Conservation (phyloP, 1,140 invertebrate species). For the Lerema accius region DNA sequence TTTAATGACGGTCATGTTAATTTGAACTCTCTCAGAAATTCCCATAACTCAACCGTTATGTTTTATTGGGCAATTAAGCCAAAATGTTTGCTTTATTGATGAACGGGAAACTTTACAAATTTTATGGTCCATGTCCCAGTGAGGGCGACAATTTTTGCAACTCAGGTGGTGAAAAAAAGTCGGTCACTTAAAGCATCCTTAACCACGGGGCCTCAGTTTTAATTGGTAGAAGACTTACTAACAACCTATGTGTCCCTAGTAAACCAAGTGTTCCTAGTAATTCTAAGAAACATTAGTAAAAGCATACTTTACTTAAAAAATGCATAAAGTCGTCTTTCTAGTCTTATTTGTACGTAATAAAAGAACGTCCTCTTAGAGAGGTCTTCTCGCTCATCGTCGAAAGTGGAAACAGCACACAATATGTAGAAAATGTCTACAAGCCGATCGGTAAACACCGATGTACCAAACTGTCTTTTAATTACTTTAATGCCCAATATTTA, state of each 20-base stretch:
- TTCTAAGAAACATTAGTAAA: too few relatives aligned
- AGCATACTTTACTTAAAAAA: too few relatives aligned
- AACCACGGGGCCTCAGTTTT: too few relatives aligned
- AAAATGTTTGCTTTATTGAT: constrained; percentile 28
- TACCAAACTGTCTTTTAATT: constrained; percentile 14
- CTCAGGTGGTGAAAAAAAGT: too few relatives aligned
- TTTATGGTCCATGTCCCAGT: not conserved
- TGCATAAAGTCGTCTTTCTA: too few relatives aligned
- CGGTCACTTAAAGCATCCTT: too few relatives aligned
- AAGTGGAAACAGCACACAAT: not conserved
- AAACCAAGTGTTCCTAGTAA: too few relatives aligned
- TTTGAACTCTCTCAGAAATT: constrained; percentile 17
- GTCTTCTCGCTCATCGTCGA: not conserved
- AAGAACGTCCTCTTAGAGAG: too few relatives aligned
- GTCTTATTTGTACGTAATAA: too few relatives aligned
- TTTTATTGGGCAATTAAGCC: constrained; percentile 29
- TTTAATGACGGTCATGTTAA: constrained; percentile 29
- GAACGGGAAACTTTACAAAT: constrained; percentile 5
- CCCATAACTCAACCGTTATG: constrained; percentile 19
- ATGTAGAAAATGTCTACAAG: not conserved
- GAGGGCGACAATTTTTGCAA: too few relatives aligned
- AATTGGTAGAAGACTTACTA: too few relatives aligned
- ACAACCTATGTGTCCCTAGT: too few relatives aligned
- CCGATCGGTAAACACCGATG: constrained; percentile 4
- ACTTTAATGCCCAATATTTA: constrained; percentile 9